Evolutionary conservation across 2,113 vertebrate genomes (phyloP).

Genomic region (Thryonomys swinderianus): DNA sequence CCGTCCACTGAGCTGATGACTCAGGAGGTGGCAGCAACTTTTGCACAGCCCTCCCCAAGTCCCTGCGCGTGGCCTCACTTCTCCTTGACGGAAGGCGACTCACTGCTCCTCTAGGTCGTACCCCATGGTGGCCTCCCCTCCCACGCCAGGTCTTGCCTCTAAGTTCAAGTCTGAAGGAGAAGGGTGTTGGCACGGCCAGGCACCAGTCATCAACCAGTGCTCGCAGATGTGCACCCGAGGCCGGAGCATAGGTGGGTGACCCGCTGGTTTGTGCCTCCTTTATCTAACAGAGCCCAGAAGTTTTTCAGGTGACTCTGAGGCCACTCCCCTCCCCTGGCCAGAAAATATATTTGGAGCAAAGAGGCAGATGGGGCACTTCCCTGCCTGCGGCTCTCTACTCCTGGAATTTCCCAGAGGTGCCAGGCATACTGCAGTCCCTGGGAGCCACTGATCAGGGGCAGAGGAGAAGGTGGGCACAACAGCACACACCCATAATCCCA

Average conservation of each 20-base stretch:
- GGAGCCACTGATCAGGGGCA: not conserved
- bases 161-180: not conserved
- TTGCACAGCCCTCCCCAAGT: not conserved
- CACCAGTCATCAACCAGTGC: not conserved
- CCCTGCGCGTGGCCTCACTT: not conserved
- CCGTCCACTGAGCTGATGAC: not conserved
- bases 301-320: not conserved
- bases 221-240: not conserved
- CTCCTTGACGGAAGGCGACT: not conserved
- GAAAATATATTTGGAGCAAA: not conserved
- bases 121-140: not conserved
- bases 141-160: not conserved
- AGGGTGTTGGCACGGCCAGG: rapidly evolving
- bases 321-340: not conserved
- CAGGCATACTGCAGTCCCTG: no score
- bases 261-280: not conserved
- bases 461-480: not conserved
- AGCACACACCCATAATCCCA: not conserved
- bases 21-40: not conserved
- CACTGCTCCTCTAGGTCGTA: not conserved
- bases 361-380: not conserved
- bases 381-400: not conserved
- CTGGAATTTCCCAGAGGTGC: not conserved
- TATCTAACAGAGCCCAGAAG: not conserved
- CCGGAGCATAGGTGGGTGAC: not conserved